Percentiles rank a stretch among this genome's conserved stretches.
These are phyloP conservation scores for Volucella zonaria DNA, from an alignment of 2,888 invertebrate genomes.

Conservation along the genomic window DNA sequence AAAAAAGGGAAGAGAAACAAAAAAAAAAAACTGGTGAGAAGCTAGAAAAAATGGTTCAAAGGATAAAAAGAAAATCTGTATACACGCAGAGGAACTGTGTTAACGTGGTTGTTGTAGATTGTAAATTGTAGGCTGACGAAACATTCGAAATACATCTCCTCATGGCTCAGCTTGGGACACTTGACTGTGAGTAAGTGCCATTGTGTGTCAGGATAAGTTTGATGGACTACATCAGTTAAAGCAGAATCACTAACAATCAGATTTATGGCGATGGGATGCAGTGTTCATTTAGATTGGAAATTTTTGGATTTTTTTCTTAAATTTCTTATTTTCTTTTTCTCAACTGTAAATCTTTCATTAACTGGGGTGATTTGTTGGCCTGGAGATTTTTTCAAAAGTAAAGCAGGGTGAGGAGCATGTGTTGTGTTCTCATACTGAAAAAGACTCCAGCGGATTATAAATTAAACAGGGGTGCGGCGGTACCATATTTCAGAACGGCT, in stretches of 20 bases:
- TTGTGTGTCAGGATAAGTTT: conserved; percentile 48
- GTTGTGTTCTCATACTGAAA: too few species aligned
- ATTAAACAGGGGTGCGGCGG: too few species aligned
- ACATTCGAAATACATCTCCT: conserved; percentile 27
- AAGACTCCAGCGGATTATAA: too few species aligned
- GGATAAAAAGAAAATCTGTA: conserved; percentile 22
- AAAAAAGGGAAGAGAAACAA: conserved; percentile 46
- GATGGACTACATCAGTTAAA: conserved; percentile 60
- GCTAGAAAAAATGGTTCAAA: conserved; percentile 37
- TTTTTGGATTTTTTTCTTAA: neutral
- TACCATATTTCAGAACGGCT: too few species aligned
- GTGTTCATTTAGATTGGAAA: conserved; percentile 32
- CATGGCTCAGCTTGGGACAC: neutral
- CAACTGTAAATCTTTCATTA: conserved; percentile 2
- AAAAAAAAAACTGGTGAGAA: conserved; percentile 27
- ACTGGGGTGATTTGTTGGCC: neutral
- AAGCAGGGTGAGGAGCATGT: too few species aligned
- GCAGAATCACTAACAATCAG: conserved; percentile 54
- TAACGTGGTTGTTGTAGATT: conserved; percentile 60
- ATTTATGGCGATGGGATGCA: conserved; percentile 61
- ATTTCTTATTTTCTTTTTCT: conserved; percentile 8
- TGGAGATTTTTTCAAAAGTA: too few species aligned
- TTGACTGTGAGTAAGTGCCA: conserved; percentile 22
- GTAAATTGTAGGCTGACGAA: conserved; percentile 65
- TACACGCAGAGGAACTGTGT: conserved; percentile 26